Evolutionary conservation across 1,140 invertebrate species (phyloP), one percentile per base, ranked within the genome.

Genomic region (Drosophila mojavensis): DNA sequence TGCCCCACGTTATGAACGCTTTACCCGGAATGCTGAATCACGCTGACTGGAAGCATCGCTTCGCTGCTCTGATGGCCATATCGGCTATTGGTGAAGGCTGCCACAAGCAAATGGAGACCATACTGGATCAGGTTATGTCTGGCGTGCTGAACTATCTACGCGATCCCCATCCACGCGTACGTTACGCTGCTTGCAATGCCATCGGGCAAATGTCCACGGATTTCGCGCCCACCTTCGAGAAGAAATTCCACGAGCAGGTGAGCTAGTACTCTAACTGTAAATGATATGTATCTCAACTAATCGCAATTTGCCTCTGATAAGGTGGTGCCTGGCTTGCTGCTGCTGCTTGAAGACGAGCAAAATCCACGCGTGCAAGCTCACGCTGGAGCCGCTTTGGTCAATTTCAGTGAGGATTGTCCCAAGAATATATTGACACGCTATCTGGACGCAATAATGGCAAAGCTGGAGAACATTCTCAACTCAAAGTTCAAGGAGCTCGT

Each of bases 131-230:
- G 93, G 97, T 99, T 59, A 96, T 99, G 92, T 95, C 97, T 63
- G 97, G 96, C 33, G 96, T 99, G 11, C 94, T 99, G 36, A 97
- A 96, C 69, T 99, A 96, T 92, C 94, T 99, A 33, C 95, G 95
- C 77, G 98, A 99, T 93, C 94, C 96, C 15, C 81, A 92, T 89
- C 91, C 92, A 0, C 91, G 91, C 45, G 91, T 92, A 9, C 90
- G 92, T 28, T 99, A 99, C 91, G 99, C 99, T 28, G 97, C 98
- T 51, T 99, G 99, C 91, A 99, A 99, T 94, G 98, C 98, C n/a
- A 95, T 99, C 43, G 99, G 99, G 13, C 99, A 99, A 93, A 98
- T 99, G 97, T 97, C 98, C 1, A 98, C 98, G 11, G 99, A 99
- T 93, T 99, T 99, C 94, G 98, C 98, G 5, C 98, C 98, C 4